phyloP scores from a whole-genome alignment of 2,888 invertebrate genomes.

The Melinaea marsaeus region DNA sequence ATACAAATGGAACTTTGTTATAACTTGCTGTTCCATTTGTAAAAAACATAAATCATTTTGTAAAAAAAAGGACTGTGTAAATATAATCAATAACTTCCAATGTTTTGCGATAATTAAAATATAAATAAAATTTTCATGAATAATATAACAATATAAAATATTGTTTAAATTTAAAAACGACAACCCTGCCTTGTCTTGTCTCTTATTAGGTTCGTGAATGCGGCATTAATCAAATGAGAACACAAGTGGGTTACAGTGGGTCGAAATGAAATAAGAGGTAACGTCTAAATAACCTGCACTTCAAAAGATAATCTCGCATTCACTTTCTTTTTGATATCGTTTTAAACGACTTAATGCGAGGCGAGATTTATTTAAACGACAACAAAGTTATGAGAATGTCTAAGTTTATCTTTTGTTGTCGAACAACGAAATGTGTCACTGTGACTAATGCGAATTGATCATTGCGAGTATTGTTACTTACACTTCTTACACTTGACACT shows the following conservation, averaged over 20 bases:
- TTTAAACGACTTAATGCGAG: slow-evolving; percentile 18
- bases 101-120: too few species aligned
- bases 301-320: slow-evolving; percentile 17
- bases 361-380: slow-evolving; percentile 15
- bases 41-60: too few species aligned
- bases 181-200: slow-evolving; percentile 19
- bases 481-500: not conserved
- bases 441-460: not conserved
- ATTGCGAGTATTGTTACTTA: not conserved
- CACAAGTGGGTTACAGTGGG: slow-evolving; percentile 27
- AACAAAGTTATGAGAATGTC: slow-evolving; percentile 5
- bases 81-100: too few species aligned
- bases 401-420: not conserved
- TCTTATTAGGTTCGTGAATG: slow-evolving; percentile 34
- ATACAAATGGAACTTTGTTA: not conserved
- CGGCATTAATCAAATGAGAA: slow-evolving; percentile 46
- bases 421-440: not conserved
- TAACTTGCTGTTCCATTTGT: too few species aligned
- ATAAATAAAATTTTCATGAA: too few species aligned
- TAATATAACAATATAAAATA: not conserved
- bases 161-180: slow-evolving; percentile 9
- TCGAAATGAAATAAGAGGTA: slow-evolving; percentile 20
- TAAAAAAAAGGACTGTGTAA: too few species aligned
- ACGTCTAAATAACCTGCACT: slow-evolving; percentile 31
- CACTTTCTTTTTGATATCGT: slow-evolving; percentile 31